These are phyloP conservation scores for Pectinophora gossypiella DNA, from an alignment of 1,140 invertebrate genomes.

Conservation along the genomic window DNA sequence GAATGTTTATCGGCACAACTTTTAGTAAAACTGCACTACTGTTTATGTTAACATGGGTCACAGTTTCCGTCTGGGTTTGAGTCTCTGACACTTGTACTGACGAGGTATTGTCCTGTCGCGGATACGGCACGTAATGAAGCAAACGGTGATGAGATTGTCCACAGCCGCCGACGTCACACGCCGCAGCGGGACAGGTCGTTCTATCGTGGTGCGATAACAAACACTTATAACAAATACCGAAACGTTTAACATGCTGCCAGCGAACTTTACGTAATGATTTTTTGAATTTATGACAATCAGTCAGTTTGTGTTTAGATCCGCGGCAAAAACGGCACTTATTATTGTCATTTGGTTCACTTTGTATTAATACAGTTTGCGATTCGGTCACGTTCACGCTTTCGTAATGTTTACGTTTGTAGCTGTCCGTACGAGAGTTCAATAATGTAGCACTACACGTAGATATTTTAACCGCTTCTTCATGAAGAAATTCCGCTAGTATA, in stretches of 20 bases:
- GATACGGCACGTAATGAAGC: constrained; percentile 14
- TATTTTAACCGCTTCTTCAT: constrained; percentile 4
- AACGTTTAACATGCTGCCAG: constrained; percentile 13
- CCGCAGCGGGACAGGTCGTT: constrained; percentile 11
- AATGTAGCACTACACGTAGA: constrained; percentile 5
- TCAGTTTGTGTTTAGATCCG: constrained; percentile 13
- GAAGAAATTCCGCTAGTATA: background rate
- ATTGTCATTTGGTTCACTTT: constrained; percentile 8
- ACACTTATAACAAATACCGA: constrained; percentile 19
- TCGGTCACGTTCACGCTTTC: background rate
- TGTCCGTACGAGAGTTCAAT: background rate
- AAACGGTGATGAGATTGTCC: constrained; percentile 20
- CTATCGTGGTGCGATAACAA: constrained; percentile 13
- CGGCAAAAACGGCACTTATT: constrained; percentile 18
- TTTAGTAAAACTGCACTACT: constrained; percentile 1
- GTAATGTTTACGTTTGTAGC: background rate
- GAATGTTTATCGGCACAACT: constrained; percentile 6
- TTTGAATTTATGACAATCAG: constrained; percentile 19
- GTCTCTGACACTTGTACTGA: background rate
- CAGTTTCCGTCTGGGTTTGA: background rate
- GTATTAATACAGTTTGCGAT: background rate
- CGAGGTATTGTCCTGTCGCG: background rate
- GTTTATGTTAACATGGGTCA: background rate
- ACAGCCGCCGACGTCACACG: constrained; percentile 20
- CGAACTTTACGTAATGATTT: constrained; percentile 19